Evolutionary conservation across 1,140 invertebrate species (phyloP).

Genomic region (Charaxes varanes): DNA sequence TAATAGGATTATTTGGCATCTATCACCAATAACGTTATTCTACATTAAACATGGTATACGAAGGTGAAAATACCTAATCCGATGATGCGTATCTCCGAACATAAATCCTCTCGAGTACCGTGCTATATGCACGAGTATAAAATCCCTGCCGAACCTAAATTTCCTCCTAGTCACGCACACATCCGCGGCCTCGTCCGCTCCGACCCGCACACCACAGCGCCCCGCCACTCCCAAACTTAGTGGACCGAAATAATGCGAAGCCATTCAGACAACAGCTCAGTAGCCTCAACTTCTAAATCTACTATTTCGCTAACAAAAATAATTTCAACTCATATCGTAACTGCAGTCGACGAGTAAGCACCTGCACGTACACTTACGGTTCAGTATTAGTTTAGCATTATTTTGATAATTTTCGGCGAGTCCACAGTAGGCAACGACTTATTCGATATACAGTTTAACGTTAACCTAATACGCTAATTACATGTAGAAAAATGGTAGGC

Average conservation of each 20-base stretch:
- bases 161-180: constrained; percentile 57
- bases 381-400: constrained; percentile 1
- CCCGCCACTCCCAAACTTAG: constrained; percentile 20
- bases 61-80: constrained; percentile 62
- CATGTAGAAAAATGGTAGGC: constrained; percentile 44
- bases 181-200: constrained; percentile 15
- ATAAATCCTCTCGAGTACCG: constrained; percentile 42
- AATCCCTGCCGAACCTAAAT: constrained; percentile 70
- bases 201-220: constrained; percentile 22
- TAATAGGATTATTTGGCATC: constrained; percentile 73
- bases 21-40: constrained; percentile 65
- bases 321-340: constrained; percentile 9
- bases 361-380: constrained; percentile 2
- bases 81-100: constrained; percentile 57
- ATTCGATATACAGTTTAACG: constrained; percentile 19
- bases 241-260: constrained; percentile 18
- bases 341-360: background rate
- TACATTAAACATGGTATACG: constrained; percentile 65
- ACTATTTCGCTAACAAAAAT: constrained; percentile 10
- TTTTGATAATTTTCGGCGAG: constrained; percentile 9
- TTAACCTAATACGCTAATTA: constrained; percentile 57
- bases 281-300: constrained; percentile 5
- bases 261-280: constrained; percentile 15
- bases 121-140: constrained; percentile 32
- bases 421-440: constrained; percentile 20